These are phyloP conservation scores for Grammomys dolichurus DNA, from an alignment of 2,113 vertebrate species.

Conservation along the genomic window DNA sequence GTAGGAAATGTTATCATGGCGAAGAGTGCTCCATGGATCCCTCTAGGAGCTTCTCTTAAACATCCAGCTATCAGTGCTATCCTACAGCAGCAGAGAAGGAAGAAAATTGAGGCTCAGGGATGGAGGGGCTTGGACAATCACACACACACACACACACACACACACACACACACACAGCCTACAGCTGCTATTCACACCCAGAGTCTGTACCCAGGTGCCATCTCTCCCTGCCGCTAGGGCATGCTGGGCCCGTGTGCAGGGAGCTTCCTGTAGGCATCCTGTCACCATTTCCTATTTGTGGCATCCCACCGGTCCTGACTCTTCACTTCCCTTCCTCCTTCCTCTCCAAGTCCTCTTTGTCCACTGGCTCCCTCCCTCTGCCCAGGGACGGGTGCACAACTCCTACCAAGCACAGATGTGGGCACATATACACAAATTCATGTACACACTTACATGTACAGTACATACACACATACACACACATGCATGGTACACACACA, in stretches of 20 bases:
- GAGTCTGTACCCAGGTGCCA: fast-evolving
- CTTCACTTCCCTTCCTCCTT: not conserved
- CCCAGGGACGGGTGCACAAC: not conserved
- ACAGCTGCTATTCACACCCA: not conserved
- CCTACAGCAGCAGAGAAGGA: not conserved
- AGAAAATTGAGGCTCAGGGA: not conserved
- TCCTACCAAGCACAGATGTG: not conserved
- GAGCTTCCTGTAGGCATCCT: fast-evolving
- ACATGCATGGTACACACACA: too few relatives aligned
- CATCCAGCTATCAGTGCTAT: not conserved
- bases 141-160: not conserved
- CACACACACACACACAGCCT: not conserved
- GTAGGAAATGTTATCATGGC: not conserved
- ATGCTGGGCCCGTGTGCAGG: fast-evolving
- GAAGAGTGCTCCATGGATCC: not conserved
- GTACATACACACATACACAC: not conserved
- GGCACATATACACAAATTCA: not conserved
- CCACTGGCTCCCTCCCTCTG: not conserved
- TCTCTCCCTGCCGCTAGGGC: fast-evolving
- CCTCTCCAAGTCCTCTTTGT: too few relatives aligned
- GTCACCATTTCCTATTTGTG: too few relatives aligned
- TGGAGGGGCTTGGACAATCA: not conserved
- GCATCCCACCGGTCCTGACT: not conserved
- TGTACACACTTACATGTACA: not conserved
- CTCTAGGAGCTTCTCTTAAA: not conserved